A percentile compares a stretch with the other conserved stretches of the same genome.
These are phyloP conservation scores for Cheumatopsyche charites DNA, from an alignment of 1,140 invertebrate species.

Conservation along the genomic window DNA sequence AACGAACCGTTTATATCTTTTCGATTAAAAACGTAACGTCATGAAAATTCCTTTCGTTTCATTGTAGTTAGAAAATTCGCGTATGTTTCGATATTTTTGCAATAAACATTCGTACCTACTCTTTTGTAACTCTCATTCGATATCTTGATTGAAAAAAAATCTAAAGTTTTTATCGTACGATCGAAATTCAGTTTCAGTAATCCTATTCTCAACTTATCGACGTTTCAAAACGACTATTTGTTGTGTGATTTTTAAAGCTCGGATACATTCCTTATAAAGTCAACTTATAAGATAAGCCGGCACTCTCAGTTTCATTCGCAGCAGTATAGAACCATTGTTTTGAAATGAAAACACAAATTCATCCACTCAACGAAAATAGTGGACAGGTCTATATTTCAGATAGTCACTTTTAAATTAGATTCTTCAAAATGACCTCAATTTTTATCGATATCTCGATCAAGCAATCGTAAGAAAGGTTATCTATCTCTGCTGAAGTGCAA, in stretches of 20 bases:
- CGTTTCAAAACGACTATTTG: slow-evolving; percentile 13
- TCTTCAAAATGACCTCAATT: background rate
- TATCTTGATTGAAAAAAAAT: no score
- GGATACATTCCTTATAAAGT: slow-evolving; percentile 2
- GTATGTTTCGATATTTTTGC: no score
- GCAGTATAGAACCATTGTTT: background rate
- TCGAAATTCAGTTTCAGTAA: background rate
- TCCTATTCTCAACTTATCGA: background rate
- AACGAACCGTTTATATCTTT: background rate
- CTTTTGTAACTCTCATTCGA: no score
- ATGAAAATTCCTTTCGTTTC: no score
- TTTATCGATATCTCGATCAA: background rate
- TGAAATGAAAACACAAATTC: no score
- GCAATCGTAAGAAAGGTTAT: background rate
- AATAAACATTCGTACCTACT: no score
- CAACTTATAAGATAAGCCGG: background rate
- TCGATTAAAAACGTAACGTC: no score
- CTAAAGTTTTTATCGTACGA: background rate
- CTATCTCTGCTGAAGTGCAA: slow-evolving; percentile 9
- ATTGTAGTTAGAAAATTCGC: no score
- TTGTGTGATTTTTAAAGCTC: slow-evolving; percentile 2
- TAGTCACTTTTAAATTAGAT: no score
- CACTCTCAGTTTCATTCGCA: slow-evolving; percentile 4
- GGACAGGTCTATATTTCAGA: no score
- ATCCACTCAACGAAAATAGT: no score